phyloP scores from a whole-genome alignment of 2,888 invertebrate species.

The Geophilus truncorum region DNA sequence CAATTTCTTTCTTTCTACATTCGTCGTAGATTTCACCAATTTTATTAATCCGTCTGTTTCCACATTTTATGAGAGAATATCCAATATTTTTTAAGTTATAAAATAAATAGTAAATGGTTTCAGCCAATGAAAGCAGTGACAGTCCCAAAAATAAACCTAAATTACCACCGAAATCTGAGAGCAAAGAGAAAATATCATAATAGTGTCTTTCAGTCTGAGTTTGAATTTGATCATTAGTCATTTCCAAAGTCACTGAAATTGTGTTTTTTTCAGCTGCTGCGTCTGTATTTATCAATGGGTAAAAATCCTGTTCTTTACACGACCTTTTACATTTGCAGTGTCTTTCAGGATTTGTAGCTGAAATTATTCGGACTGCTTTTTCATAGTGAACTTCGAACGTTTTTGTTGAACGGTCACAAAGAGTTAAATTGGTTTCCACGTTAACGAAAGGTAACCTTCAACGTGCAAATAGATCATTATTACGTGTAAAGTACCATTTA shows the following conservation, averaged over 20 bases:
- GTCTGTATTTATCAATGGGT: neutral
- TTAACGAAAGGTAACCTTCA: no score
- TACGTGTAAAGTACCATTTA: no score
- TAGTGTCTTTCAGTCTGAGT: neutral
- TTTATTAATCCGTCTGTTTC: neutral
- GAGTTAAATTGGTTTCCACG: no score
- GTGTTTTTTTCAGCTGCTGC: neutral
- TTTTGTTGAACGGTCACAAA: no score
- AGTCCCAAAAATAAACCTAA: neutral
- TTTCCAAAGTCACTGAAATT: neutral
- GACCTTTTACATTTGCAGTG: neutral
- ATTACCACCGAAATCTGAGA: neutral
- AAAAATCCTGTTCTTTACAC: neutral
- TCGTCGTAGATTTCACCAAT: neutral
- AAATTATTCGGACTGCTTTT: no score
- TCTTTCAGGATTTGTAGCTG: no score
- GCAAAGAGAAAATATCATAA: neutral
- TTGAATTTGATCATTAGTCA: neutral
- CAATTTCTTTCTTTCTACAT: neutral
- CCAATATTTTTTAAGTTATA: neutral
- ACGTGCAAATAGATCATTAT: no score
- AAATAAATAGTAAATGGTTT: neutral
- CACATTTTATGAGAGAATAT: no score
- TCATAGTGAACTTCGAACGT: no score
- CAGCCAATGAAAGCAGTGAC: neutral